Evolutionary conservation across 2,888 invertebrate species (phyloP), one percentile per base, ranked within the genome.

Genomic region (Thereva nobilitata): DNA sequence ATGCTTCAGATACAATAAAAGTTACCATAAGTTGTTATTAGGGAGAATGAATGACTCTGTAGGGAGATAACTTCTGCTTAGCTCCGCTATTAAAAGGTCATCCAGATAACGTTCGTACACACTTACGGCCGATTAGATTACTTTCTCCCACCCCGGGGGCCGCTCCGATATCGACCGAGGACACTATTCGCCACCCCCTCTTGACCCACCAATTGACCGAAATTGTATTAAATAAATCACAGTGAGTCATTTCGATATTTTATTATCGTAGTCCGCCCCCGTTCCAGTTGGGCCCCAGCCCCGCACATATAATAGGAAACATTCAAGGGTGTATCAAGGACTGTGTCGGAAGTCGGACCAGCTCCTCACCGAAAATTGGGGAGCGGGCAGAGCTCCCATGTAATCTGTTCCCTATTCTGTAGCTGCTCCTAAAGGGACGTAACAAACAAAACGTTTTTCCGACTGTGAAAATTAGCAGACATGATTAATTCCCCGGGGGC

Each of bases 11-110:
- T 37, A 59, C 38, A 59, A 59, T 59, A 59, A 47, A 59, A 47
- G 59, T 49, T 37, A 59, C 59, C 59, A 59, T 59, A 59, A 49
- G 59, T 59, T 49, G 59, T 59, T 47, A 59, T 59, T 59, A 59
- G 47, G 49, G 47, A 47, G 49, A 59, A 59, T 23, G 59, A 59
- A 59, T 59, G 59, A 49, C 47, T 59, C 59, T 49, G 49, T 59
- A 12, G 59, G 59, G 59, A 59, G 59, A 59, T 49, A 59, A 49
- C 47, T 59, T 49, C 59, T 59, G 47, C 59, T 56, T 56, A 56
- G 56, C 40, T 56, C 44, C 44, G 59, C 47, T 49, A 59, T 59
- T 59, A 49, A 59, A 49, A 49, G 49, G 49, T 40, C 38, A 59
- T 59, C 49, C 59, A 59, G 59, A 59, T 59, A 59, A 49, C 59